Evolutionary conservation across 2,113 vertebrate genomes (phyloP).

Genomic region (Ginglymostoma cirratum): DNA sequence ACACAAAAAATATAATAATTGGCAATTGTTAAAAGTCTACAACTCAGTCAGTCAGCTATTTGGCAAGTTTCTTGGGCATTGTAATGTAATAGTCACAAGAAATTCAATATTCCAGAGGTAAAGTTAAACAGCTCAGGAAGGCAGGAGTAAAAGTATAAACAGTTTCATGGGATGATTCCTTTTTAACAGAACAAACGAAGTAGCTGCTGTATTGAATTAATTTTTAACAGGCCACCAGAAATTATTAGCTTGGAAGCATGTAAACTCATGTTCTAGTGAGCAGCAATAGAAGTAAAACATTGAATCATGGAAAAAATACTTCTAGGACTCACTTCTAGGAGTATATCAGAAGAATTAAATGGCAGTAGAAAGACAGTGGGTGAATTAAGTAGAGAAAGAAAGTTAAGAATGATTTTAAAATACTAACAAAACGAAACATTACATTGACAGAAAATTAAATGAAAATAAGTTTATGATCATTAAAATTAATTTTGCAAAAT

Average conservation of each 20-base stretch:
- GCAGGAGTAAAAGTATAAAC: background rate
- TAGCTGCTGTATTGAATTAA: background rate
- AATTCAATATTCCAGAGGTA: background rate
- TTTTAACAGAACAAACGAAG: background rate
- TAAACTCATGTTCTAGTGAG: background rate
- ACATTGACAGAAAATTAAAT: background rate
- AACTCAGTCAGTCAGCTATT: background rate
- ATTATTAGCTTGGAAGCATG: background rate
- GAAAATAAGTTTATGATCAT: constrained; percentile 3
- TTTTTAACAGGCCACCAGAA: background rate
- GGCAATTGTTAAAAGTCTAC: background rate
- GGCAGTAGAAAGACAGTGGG: background rate
- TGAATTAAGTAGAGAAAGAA: background rate
- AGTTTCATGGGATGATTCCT: background rate
- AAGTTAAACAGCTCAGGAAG: background rate
- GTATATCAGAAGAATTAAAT: background rate
- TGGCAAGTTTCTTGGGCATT: background rate
- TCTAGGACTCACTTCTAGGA: background rate
- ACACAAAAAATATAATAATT: background rate
- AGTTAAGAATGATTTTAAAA: background rate
- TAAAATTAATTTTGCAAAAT: background rate
- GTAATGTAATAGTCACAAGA: background rate
- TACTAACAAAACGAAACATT: background rate
- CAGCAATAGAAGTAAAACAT: background rate
- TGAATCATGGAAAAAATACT: background rate